Conservation (phyloP, 1,140 invertebrate species). For the Diorhabda carinulata region DNA sequence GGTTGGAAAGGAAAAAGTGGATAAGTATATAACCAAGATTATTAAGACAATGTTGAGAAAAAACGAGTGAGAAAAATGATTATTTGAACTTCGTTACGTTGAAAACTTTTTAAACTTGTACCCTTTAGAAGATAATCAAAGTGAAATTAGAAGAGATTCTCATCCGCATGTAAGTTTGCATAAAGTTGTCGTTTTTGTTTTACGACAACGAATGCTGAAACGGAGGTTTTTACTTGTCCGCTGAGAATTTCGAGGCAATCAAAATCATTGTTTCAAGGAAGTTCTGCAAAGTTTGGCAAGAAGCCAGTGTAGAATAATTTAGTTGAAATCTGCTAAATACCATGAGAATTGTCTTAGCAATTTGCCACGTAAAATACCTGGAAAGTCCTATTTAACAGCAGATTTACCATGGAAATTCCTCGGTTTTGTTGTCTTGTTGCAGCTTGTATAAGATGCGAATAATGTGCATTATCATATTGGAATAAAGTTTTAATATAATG, state of each 20-base stretch:
- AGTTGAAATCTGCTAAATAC: slow-evolving; percentile 38
- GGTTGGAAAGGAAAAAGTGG: too few species aligned
- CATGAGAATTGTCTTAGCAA: slow-evolving; percentile 34
- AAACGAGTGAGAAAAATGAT: too few species aligned
- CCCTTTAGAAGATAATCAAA: slow-evolving; percentile 10
- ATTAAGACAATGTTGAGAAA: too few species aligned
- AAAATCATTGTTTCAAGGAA: slow-evolving; percentile 36
- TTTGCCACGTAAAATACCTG: slow-evolving; percentile 25
- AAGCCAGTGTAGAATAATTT: slow-evolving; percentile 32
- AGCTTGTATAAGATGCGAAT: background rate
- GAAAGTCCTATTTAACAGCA: slow-evolving; percentile 23
- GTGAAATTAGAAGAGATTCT: slow-evolving; percentile 9
- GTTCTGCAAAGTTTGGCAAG: slow-evolving; percentile 28
- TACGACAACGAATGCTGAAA: slow-evolving; percentile 26
- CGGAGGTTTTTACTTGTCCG: slow-evolving; percentile 29
- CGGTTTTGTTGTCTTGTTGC: background rate
- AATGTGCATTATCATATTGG: background rate
- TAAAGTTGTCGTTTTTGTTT: slow-evolving; percentile 33
- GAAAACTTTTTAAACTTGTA: too few species aligned
- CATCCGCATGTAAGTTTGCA: slow-evolving; percentile 27
- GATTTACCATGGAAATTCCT: slow-evolving; percentile 14
- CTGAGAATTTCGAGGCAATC: slow-evolving; percentile 34
- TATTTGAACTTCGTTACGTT: too few species aligned
- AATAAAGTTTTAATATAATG: background rate
- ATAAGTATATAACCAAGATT: too few species aligned